Percentiles rank a stretch among this genome's conserved stretches.
These are phyloP conservation scores for Hydrotaea cyrtoneurina DNA, from an alignment of 2,888 invertebrate genomes.

Conservation along the genomic window DNA sequence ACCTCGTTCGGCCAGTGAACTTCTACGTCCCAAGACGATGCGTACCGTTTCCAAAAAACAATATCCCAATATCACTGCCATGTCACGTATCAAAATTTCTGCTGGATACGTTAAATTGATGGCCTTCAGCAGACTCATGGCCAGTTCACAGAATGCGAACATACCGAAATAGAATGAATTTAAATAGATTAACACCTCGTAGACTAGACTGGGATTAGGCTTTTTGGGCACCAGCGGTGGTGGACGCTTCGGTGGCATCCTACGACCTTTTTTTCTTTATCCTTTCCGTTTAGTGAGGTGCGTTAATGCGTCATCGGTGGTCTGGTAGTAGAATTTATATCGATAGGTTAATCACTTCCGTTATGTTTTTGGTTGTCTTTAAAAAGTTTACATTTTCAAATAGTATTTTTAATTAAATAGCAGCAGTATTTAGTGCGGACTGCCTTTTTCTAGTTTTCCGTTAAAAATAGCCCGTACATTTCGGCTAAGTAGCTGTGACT, in stretches of 20 bases:
- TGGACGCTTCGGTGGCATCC: constrained; percentile 75
- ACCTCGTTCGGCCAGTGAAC: constrained; percentile 81
- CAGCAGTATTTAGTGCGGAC: constrained; percentile 14
- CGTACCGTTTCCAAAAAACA: constrained; percentile 91
- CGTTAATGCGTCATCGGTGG: constrained; percentile 43
- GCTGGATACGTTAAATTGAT: constrained; percentile 90
- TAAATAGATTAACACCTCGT: constrained; percentile 91
- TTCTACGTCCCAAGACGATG: constrained; percentile 91
- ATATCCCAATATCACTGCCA: constrained; percentile 88
- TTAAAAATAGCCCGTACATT: constrained; percentile 55
- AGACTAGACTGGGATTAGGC: constrained; percentile 89
- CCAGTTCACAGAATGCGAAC: constrained; percentile 91
- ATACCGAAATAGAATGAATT: constrained; percentile 93
- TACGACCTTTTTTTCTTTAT: constrained; percentile 22
- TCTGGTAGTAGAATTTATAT: background rate
- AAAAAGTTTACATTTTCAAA: constrained; percentile 33
- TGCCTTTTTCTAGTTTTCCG: constrained; percentile 10
- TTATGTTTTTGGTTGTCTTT: background rate
- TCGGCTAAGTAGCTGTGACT: constrained; percentile 52
- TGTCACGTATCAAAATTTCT: constrained; percentile 88
- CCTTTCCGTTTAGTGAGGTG: constrained; percentile 37
- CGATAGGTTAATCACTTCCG: background rate
- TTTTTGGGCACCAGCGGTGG: constrained; percentile 79
- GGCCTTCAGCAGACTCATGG: constrained; percentile 90
- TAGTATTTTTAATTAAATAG: constrained; percentile 48